A percentile compares a stretch with the other conserved stretches of the same genome.
These are phyloP conservation scores for Urosaurus nigricauda DNA, from an alignment of 2,797 vertebrate genomes.

Conservation along the genomic window DNA sequence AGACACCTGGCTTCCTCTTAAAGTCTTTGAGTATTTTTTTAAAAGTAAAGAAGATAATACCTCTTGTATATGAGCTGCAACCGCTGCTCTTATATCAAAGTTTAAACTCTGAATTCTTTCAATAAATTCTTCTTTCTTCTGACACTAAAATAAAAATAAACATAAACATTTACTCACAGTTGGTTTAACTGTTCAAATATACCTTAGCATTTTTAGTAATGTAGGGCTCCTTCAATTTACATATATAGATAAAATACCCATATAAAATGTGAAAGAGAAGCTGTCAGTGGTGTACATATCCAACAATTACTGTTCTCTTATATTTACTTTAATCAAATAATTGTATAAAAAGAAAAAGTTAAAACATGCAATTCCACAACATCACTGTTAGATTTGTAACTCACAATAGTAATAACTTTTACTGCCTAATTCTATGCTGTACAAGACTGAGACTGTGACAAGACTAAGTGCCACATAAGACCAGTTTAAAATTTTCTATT, in stretches of 20 bases:
- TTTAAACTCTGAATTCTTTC: constrained; percentile 95
- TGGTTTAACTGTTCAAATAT: constrained; percentile 17
- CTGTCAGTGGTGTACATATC: background rate
- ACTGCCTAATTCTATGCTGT: background rate
- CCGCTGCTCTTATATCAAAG: constrained; percentile 95
- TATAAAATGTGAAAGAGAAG: background rate
- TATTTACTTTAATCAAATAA: background rate
- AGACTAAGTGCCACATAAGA: too few species aligned
- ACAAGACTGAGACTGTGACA: background rate
- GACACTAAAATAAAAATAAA: constrained; percentile 85
- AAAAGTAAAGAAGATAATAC: constrained; percentile 75
- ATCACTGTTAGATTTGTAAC: background rate
- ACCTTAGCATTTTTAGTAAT: background rate
- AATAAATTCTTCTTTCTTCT: constrained; percentile 98
- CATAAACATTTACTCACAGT: constrained; percentile 11
- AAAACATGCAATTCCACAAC: background rate
- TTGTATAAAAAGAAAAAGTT: background rate
- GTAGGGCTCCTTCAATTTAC: constrained; percentile 9
- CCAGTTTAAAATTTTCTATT: background rate
- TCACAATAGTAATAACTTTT: background rate
- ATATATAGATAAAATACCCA: background rate
- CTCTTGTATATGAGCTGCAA: constrained; percentile 98
- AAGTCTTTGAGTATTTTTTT: background rate
- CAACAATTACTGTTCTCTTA: background rate
- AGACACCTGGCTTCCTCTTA: background rate